Evolutionary conservation across 92 coral and sea anemone species (phyloP).

Genomic region (Micromussa lordhowensis): DNA sequence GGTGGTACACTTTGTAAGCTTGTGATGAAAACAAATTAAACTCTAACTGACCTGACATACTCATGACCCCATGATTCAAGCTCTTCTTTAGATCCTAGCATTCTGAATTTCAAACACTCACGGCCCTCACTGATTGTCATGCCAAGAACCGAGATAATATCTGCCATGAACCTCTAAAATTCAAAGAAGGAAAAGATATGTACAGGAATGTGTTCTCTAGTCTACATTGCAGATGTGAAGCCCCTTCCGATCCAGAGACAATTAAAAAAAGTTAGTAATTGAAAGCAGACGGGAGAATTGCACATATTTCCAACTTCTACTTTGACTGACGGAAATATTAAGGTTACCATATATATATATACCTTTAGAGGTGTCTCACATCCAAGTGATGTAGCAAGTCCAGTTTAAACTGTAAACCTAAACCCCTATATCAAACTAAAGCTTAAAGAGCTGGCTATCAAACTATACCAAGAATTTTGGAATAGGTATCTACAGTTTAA

Average conservation of each 20-base stretch:
- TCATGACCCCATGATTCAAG: conserved; percentile 99
- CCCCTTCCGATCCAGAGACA: background rate
- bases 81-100: conserved; percentile 90
- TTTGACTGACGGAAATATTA: no score
- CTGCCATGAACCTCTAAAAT: conserved; percentile 87
- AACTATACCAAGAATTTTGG: no score
- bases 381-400: no score
- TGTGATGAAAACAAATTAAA: background rate
- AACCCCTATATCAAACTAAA: no score
- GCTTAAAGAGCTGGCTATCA: no score
- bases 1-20: no score
- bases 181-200: background rate
- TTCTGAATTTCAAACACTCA: conserved; percentile 93
- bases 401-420: no score
- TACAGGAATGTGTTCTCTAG: no score
- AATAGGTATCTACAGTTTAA: no score
- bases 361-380: no score
- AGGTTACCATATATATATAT: no score
- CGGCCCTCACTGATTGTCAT: conserved; percentile 93
- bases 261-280: background rate
- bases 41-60: conserved; percentile 85
- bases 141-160: conserved; percentile 92
- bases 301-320: no score
- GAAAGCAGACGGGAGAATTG: background rate
- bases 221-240: background rate